Evolutionary conservation across 2,888 invertebrate genomes (phyloP), one percentile per base, ranked within the genome.

Genomic region (Eupithecia insigniata): DNA sequence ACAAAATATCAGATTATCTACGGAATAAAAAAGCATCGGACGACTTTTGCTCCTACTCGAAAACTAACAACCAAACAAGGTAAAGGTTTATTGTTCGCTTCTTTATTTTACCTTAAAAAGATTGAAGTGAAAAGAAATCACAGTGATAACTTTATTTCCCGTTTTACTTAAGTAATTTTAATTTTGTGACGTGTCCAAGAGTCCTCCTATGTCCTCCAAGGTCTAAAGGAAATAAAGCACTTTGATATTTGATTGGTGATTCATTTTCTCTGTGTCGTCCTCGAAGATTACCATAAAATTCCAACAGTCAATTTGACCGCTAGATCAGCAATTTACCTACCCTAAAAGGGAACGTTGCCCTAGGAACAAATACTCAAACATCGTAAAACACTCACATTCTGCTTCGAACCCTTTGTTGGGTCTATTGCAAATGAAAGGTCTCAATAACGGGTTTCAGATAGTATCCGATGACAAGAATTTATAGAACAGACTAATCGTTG

Each of bases 361-460:
- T 46, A 32, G 26, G 32, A 67, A 66, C 66, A 61, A 67, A 71
- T 62, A 67, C 55, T 30, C 30, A 46, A 26, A 61, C 51, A 62
- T 55, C 66, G 66, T 69, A 69, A 62, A 69, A n/a, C 65, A 26
- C 65, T 61, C 60, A 46, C 58, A 51, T 66, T 65, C 32, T 18
- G 66, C 61, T 66, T 62, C 51, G 61, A 69, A 30, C 67, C 69
- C 69, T 73, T 72, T 12, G 66, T 66, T 66, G 28, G 66, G 34
- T 65, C 61, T 66, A 30, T 51, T 72, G 67, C 62, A 43, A 69
- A 67, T 43, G 58, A 69, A 69, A 66, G 55, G 61, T 64, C 39
- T 73, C 55, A 32, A 66, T 61, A 66, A 69, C 66, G 68, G 65
- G 69, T 72, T 69, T 18, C 8, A 46, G 65, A 36, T 60, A 26